Evolutionary conservation across 2,888 invertebrate species (phyloP).

Genomic region (Abrostola triplasia): DNA sequence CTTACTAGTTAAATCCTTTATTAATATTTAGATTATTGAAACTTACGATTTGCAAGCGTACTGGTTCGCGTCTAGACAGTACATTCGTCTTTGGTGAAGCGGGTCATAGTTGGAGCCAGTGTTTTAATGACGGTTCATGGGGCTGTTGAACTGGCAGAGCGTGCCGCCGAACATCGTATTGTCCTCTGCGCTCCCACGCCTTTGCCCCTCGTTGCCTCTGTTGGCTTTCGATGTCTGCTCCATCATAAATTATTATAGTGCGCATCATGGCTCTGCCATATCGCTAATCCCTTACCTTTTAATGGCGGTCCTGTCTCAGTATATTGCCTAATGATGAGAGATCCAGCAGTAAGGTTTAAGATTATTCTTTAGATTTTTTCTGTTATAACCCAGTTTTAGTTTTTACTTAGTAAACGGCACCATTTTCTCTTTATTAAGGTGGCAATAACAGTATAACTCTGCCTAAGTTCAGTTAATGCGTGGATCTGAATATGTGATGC

Average conservation of each 20-base stretch:
- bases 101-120: conserved; percentile 44
- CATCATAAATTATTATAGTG: conserved; percentile 45
- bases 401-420: no score
- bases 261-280: conserved; percentile 57
- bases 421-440: no score
- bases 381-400: no score
- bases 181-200: conserved; percentile 74
- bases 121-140: conserved; percentile 60
- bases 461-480: no score
- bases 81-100: conserved; percentile 20
- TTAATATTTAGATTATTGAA: conserved; percentile 5
- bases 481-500: no score
- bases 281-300: conserved; percentile 25
- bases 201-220: conserved; percentile 31
- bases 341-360: no score
- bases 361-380: no score
- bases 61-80: conserved; percentile 33
- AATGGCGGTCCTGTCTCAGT: no score
- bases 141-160: conserved; percentile 79
- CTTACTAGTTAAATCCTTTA: neutral
- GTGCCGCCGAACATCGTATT: conserved; percentile 62
- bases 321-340: no score
- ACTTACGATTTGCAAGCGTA: conserved; percentile 7
- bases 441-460: no score
- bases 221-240: conserved; percentile 33